Evolutionary conservation across 2,797 vertebrate species (phyloP).

Genomic region (Lutjanus argentimaculatus): DNA sequence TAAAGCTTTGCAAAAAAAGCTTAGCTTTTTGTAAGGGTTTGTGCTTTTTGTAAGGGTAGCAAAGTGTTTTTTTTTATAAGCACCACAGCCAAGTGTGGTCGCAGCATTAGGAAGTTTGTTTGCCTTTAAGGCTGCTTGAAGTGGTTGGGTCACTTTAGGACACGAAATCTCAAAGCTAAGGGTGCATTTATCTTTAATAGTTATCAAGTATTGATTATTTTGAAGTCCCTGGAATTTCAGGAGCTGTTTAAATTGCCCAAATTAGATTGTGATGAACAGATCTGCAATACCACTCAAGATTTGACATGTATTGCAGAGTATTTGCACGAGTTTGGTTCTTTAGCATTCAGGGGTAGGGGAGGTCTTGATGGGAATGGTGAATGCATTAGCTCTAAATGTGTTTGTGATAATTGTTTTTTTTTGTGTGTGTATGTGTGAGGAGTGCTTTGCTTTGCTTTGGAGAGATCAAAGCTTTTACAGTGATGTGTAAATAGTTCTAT

Average conservation of each 20-base stretch:
- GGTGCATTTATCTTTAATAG: constrained; percentile 1
- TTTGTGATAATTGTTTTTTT: constrained; percentile 16
- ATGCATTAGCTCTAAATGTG: constrained; percentile 32
- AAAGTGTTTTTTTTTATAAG: not conserved
- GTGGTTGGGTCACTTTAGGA: not conserved
- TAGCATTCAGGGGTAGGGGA: not conserved
- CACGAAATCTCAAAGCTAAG: constrained; percentile 3
- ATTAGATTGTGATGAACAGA: not conserved
- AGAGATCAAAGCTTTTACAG: constrained; percentile 4
- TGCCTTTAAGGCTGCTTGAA: not conserved
- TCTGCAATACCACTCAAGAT: not conserved
- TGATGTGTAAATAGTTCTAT: constrained; percentile 8
- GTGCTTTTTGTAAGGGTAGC: too few relatives aligned
- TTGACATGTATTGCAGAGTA: not conserved
- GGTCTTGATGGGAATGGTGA: not conserved
- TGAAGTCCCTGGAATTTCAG: not conserved
- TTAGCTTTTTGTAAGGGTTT: too few relatives aligned
- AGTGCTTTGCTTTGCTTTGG: constrained; percentile 11
- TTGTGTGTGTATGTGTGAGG: not conserved
- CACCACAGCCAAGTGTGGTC: too few relatives aligned
- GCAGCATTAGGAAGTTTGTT: not conserved
- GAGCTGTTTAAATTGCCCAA: not conserved
- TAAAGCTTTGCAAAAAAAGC: too few relatives aligned
- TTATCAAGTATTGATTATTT: not conserved
- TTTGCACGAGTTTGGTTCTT: not conserved